Conservation (phyloP, 2,797 vertebrate species). For the Enteromius argenteus region DNA sequence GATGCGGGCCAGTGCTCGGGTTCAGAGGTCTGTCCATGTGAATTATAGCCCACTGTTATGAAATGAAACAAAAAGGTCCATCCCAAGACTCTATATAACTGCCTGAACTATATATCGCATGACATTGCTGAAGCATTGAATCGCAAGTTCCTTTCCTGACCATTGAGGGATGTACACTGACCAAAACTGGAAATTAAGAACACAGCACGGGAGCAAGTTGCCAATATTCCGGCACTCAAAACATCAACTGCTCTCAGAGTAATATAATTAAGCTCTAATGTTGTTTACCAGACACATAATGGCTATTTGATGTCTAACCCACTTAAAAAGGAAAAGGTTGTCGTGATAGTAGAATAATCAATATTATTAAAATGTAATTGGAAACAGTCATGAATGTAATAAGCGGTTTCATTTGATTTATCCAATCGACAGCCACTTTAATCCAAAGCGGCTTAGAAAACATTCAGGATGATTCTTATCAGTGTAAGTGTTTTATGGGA, state of each 20-base stretch:
- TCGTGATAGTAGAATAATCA: conserved; percentile 23
- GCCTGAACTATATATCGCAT: conserved; percentile 57
- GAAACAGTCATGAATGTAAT: conserved; percentile 19
- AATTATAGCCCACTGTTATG: conserved; percentile 75
- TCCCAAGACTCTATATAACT: conserved; percentile 65
- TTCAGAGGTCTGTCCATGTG: conserved; percentile 71
- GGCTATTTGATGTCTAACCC: conserved; percentile 36
- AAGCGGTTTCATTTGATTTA: conserved; percentile 8
- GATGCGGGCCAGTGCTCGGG: conserved; percentile 78
- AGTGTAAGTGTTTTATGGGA: not conserved
- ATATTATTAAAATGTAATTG: conserved; percentile 33
- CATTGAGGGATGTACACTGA: not conserved
- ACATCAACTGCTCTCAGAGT: conserved; percentile 1
- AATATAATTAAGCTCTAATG: conserved; percentile 42
- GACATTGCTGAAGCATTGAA: conserved; percentile 60
- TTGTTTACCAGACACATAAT: conserved; percentile 47
- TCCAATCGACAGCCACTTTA: not conserved
- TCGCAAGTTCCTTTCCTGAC: conserved; percentile 46
- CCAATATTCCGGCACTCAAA: conserved; percentile 6
- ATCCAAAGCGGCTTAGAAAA: not conserved
- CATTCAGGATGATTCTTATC: conserved; percentile 2
- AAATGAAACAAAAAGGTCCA: conserved; percentile 58
- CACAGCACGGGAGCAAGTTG: not conserved
- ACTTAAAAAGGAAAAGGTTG: conserved; percentile 21
- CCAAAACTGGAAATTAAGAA: not conserved